These are phyloP conservation scores for Diadophis punctatus DNA, from an alignment of 2,113 vertebrate species.

Conservation along the genomic window DNA sequence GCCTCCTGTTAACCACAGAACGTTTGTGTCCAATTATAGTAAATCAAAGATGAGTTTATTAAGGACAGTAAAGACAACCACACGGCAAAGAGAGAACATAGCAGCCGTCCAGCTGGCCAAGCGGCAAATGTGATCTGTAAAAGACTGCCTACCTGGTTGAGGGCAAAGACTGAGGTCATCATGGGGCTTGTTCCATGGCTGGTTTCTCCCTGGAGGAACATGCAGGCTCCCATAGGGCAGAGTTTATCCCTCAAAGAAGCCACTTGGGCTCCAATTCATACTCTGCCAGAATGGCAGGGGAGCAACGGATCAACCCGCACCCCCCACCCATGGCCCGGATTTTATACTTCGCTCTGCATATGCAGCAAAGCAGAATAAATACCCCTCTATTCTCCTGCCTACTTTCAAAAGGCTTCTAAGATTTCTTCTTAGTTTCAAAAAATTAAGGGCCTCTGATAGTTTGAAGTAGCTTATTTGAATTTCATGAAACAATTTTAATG, in stretches of 20 bases:
- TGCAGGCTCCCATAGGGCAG: neutral
- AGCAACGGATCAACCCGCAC: no score
- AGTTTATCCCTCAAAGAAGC: neutral
- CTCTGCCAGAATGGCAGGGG: neutral
- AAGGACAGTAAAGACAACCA: neutral
- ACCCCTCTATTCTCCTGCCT: neutral
- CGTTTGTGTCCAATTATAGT: conserved; percentile 21
- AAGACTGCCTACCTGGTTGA: neutral
- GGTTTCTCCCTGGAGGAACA: neutral
- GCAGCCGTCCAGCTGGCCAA: neutral
- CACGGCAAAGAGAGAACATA: neutral
- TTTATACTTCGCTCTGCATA: neutral
- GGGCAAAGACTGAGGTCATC: neutral
- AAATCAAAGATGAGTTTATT: conserved; percentile 29
- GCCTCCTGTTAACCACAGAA: conserved; percentile 21
- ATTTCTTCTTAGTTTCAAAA: neutral
- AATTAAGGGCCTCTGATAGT: neutral
- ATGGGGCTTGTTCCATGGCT: neutral
- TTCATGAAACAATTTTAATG: neutral
- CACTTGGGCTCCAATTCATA: neutral
- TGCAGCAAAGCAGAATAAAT: neutral
- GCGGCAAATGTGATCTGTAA: neutral
- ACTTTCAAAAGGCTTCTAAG: neutral
- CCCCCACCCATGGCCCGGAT: neutral
- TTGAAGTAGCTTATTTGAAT: neutral